Evolutionary conservation across 2,797 vertebrate species (phyloP).

Genomic region (Denticeps clupeoides): DNA sequence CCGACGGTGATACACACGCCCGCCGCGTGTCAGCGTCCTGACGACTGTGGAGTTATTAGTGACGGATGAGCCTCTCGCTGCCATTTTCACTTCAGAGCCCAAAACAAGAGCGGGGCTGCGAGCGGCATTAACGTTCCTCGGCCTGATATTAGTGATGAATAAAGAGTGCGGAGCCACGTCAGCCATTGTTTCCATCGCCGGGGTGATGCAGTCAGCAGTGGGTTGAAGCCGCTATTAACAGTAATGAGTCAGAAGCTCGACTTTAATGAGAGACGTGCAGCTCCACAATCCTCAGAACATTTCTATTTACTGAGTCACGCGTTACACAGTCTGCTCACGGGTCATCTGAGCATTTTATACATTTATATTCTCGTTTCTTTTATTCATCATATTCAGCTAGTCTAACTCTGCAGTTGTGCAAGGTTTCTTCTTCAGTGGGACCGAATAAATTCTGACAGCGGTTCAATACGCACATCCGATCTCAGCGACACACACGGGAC

Average conservation of each 20-base stretch:
- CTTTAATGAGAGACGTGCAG: conserved; percentile 28
- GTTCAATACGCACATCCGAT: conserved; percentile 44
- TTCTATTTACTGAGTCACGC: no score
- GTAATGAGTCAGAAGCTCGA: conserved; percentile 28
- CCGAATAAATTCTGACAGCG: conserved; percentile 38
- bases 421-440: conserved; percentile 25
- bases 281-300: no score
- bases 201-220: conserved; percentile 17
- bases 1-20: conserved; percentile 7
- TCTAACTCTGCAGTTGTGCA: neutral
- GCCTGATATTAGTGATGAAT: no score
- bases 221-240: conserved; percentile 23
- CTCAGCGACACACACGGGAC: conserved; percentile 34
- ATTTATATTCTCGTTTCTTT: no score
- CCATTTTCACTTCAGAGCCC: no score
- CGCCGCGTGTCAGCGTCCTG: no score
- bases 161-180: conserved; percentile 18
- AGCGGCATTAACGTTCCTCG: no score
- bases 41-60: no score
- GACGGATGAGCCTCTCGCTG: neutral
- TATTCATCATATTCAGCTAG: no score
- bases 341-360: no score
- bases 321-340: no score
- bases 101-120: no score
- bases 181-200: conserved; percentile 16